phyloP scores from a whole-genome alignment of 2,797 vertebrate species.

The Cyprinella venusta region DNA sequence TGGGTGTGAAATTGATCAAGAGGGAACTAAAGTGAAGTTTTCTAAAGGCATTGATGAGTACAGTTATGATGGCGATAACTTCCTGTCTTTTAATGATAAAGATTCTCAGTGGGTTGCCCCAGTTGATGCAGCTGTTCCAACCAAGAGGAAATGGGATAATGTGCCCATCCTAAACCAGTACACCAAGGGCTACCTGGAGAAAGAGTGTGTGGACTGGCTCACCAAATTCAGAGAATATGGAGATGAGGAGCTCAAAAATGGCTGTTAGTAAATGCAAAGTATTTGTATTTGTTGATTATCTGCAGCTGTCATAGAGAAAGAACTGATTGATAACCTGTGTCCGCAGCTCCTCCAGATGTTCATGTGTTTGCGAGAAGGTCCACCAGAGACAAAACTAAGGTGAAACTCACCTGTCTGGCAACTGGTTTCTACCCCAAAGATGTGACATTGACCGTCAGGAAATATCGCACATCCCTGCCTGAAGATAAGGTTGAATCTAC shows the following conservation, averaged over 20 bases:
- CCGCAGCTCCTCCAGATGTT: slow-evolving; percentile 51
- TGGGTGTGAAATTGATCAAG: slow-evolving; percentile 59
- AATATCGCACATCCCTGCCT: background rate
- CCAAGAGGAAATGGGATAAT: slow-evolving; percentile 74
- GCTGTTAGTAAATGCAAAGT: slow-evolving; percentile 43
- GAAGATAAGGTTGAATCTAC: accelerated
- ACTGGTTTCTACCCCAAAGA: slow-evolving; percentile 10
- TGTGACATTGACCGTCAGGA: background rate
- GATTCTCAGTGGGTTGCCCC: slow-evolving; percentile 60
- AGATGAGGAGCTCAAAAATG: accelerated
- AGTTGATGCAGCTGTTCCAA: accelerated
- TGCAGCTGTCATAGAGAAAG: slow-evolving; percentile 48
- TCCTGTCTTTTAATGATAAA: slow-evolving; percentile 66
- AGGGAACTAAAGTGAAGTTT: accelerated
- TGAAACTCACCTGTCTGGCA: background rate
- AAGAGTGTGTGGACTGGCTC: slow-evolving; percentile 76
- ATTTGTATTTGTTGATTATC: background rate
- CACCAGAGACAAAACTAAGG: background rate
- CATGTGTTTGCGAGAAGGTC: background rate
- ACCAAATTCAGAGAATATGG: slow-evolving; percentile 44
- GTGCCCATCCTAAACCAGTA: slow-evolving; percentile 74
- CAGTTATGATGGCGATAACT: slow-evolving; percentile 69
- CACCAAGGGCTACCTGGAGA: slow-evolving; percentile 78
- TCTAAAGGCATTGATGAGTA: slow-evolving; percentile 63
- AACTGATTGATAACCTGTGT: slow-evolving; percentile 36